Conservation (phyloP, 2,797 vertebrate genomes). For the Onychomys torridus region DNA sequence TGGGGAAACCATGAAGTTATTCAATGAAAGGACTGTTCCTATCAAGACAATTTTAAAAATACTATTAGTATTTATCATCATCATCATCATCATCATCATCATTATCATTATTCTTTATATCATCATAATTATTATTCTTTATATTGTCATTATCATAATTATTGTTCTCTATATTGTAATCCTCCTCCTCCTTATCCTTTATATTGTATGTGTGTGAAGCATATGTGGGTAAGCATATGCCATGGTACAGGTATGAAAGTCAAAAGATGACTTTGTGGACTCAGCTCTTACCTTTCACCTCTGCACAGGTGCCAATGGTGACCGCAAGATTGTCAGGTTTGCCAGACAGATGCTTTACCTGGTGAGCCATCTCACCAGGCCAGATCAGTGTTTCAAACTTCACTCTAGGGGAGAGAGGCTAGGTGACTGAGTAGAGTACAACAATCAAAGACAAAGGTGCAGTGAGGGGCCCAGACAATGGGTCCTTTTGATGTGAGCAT, state of each 20-base stretch:
- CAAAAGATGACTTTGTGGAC: background rate
- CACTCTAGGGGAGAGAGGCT: background rate
- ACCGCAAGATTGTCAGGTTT: background rate
- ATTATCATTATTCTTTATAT: background rate
- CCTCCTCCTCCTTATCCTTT: background rate
- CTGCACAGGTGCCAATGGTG: background rate
- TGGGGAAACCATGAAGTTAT: background rate
- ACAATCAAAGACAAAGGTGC: background rate
- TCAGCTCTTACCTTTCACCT: background rate
- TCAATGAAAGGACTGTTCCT: background rate
- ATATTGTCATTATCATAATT: background rate
- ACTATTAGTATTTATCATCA: background rate
- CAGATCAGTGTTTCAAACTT: background rate
- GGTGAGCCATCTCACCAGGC: background rate
- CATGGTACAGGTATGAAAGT: background rate
- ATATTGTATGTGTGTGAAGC: background rate
- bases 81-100: background rate
- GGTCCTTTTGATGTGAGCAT: background rate
- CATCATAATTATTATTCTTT: background rate
- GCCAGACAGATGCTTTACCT: background rate
- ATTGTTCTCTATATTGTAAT: background rate
- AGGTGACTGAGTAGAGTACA: background rate
- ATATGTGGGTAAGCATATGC: too few relatives aligned
- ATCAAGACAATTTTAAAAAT: background rate
- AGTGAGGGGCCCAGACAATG: background rate